phyloP scores from a whole-genome alignment of 2,797 vertebrate species.

The Paratrypauchen microcephalus region DNA sequence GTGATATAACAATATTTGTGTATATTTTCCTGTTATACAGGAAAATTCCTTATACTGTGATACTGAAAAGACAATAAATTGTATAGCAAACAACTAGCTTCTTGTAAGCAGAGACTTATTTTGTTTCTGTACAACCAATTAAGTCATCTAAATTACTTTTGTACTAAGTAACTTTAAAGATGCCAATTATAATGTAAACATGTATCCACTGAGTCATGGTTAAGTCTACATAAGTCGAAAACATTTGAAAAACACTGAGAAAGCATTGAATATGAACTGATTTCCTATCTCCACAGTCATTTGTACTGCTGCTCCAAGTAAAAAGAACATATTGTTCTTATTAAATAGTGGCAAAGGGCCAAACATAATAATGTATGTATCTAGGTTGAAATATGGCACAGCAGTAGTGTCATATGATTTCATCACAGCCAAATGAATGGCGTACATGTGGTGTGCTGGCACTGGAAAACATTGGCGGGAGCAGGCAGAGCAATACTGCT shows the following conservation, averaged over 20 bases:
- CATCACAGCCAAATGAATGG: conserved; percentile 14
- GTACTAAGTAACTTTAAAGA: neutral
- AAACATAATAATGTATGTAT: conserved; percentile 10
- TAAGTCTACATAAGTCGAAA: neutral
- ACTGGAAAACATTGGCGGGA: conserved; percentile 21
- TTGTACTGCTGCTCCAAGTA: conserved; percentile 41
- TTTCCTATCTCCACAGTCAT: conserved; percentile 55
- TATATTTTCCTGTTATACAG: neutral
- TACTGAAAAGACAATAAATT: neutral
- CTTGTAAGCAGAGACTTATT: too few relatives aligned
- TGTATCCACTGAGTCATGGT: too few relatives aligned
- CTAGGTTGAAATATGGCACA: conserved; percentile 4
- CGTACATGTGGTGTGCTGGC: conserved; percentile 15
- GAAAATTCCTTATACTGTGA: neutral
- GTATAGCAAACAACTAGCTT: neutral
- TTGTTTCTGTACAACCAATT: neutral
- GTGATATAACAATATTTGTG: neutral
- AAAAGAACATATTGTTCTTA: conserved; percentile 33
- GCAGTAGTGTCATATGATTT: neutral
- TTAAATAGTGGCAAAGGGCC: conserved; percentile 11
- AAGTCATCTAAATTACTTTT: neutral
- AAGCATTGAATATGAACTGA: conserved; percentile 51
- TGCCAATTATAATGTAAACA: neutral
- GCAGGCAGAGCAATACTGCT: conserved; percentile 37
- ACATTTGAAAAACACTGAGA: conserved; percentile 15